Evolutionary conservation across 1,140 invertebrate species (phyloP).

Genomic region (Pogonomyrmex californicus): DNA sequence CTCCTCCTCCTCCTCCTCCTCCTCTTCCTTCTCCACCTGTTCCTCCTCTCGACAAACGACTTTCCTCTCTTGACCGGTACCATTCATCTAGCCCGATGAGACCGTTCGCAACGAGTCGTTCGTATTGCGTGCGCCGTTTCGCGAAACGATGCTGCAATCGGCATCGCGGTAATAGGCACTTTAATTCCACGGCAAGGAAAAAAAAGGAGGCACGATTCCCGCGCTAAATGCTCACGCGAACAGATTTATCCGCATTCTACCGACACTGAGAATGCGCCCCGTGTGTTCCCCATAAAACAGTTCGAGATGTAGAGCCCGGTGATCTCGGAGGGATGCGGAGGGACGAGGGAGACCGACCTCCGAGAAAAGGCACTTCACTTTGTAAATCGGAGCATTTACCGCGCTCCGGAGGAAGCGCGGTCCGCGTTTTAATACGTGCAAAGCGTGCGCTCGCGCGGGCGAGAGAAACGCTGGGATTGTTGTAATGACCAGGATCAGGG

Average conservation of each 20-base stretch:
- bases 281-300: slow-evolving; percentile 6
- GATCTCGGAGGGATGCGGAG: background rate
- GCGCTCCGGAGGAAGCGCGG: background rate
- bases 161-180: slow-evolving; percentile 13
- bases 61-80: background rate
- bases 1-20: background rate
- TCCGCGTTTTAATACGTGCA: slow-evolving; percentile 36
- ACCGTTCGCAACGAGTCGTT: background rate
- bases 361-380: slow-evolving; percentile 22
- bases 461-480: slow-evolving; percentile 9
- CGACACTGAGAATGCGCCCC: background rate
- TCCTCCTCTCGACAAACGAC: slow-evolving; percentile 42
- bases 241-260: slow-evolving; percentile 35
- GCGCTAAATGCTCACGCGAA: slow-evolving; percentile 35
- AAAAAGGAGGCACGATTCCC: slow-evolving; percentile 7
- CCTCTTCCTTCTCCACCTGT: background rate
- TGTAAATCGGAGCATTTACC: slow-evolving; percentile 6
- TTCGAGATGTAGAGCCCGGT: slow-evolving; percentile 32
- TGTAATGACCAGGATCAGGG: background rate
- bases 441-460: background rate
- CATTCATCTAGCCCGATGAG: slow-evolving; percentile 45
- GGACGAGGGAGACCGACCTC: slow-evolving; percentile 3
- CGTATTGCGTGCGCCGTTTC: slow-evolving; percentile 18
- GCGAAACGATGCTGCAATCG: slow-evolving; percentile 29
- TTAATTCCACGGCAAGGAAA: background rate